Percentiles rank a stretch among this genome's conserved stretches.
These are phyloP conservation scores for Diarsia rubi DNA, from an alignment of 2,888 invertebrate species.

Conservation along the genomic window DNA sequence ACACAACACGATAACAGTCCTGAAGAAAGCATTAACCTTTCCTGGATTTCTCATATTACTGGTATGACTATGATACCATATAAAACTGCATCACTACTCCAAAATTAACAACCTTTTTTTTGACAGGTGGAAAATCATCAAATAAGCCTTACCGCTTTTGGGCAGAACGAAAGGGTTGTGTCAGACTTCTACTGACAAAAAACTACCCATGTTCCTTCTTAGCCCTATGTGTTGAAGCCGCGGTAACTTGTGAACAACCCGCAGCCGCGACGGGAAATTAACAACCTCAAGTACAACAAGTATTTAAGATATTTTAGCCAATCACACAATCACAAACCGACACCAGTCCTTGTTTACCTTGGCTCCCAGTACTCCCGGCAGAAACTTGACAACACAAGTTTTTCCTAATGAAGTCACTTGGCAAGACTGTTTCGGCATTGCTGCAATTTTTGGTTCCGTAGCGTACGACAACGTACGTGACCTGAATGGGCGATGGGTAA, in stretches of 20 bases:
- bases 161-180: too few relatives aligned
- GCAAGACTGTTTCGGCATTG: conserved; percentile 74
- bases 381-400: conserved; percentile 67
- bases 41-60: background rate
- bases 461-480: conserved; percentile 61
- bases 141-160: too few relatives aligned
- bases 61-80: too few relatives aligned
- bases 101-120: conserved; percentile 28
- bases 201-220: too few relatives aligned
- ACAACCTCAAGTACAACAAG: background rate
- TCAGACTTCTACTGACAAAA: too few relatives aligned
- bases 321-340: conserved; percentile 39
- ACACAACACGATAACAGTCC: background rate
- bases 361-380: conserved; percentile 48
- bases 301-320: conserved; percentile 30
- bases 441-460: conserved; percentile 68
- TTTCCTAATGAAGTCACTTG: conserved; percentile 81
- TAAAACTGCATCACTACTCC: background rate
- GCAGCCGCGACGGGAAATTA: too few relatives aligned
- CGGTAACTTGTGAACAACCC: too few relatives aligned
- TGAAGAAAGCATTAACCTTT: background rate
- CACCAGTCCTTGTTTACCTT: conserved; percentile 59
- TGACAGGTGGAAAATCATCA: too few relatives aligned
- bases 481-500: conserved; percentile 57
- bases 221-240: too few relatives aligned